Conservation (phyloP, 2,113 vertebrate species). For the Periophthalmodon schlosseri region DNA sequence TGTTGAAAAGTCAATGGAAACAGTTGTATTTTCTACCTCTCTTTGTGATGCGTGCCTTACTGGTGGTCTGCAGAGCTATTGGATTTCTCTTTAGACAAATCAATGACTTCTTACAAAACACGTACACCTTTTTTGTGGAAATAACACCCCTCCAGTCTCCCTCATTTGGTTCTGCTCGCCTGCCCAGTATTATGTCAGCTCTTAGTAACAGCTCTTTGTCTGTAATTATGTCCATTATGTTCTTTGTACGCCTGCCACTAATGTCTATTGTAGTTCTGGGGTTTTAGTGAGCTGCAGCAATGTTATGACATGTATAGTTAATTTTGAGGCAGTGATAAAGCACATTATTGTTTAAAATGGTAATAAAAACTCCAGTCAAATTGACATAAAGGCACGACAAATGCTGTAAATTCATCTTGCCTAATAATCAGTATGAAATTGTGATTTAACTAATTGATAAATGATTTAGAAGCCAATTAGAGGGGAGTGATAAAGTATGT, state of each 20-base stretch:
- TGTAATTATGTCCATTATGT: not conserved
- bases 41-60: not conserved
- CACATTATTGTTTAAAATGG: not conserved
- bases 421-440: not conserved
- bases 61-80: not conserved
- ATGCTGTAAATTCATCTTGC: not conserved
- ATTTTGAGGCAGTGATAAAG: not conserved
- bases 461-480: conserved; percentile 12
- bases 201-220: not conserved
- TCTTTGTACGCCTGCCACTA: not conserved
- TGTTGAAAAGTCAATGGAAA: not conserved
- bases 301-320: not conserved
- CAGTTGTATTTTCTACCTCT: not conserved
- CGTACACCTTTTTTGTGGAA: not conserved
- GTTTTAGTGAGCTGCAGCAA: not conserved
- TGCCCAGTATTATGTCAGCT: not conserved
- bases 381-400: not conserved
- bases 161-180: not conserved
- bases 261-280: not conserved
- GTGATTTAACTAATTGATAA: conserved; percentile 15
- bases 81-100: conserved; percentile 7
- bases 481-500: not conserved
- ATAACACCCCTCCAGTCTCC: not conserved
- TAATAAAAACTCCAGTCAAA: not conserved
- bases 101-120: conserved; percentile 4